Conservation (phyloP, 2,797 vertebrate genomes). For the Emydoidea blandingii region DNA sequence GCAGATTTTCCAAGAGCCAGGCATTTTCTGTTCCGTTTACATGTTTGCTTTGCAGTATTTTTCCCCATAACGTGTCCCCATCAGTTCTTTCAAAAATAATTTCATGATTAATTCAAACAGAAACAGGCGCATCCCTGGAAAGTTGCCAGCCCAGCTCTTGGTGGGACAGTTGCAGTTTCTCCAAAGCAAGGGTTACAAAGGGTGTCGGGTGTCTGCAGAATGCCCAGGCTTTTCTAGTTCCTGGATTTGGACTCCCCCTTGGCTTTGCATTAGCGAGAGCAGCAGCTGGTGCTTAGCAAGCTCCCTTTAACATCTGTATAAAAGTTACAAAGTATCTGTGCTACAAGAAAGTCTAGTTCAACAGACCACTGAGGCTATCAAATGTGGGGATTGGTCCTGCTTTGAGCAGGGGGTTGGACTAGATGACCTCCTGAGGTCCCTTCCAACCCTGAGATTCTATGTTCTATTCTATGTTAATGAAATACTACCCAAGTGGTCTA, state of each 20-base stretch:
- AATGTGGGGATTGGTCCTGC: no score
- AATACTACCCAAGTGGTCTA: background rate
- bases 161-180: background rate
- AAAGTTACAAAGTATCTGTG: background rate
- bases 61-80: fast-evolving
- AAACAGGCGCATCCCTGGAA: background rate
- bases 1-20: background rate
- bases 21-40: background rate
- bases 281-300: background rate
- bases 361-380: background rate
- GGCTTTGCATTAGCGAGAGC: background rate
- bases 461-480: background rate
- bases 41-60: background rate
- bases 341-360: no score
- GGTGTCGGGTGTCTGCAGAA: fast-evolving
- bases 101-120: fast-evolving
- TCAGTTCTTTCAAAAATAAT: background rate
- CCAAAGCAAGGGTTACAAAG: background rate
- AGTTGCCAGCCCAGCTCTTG: background rate
- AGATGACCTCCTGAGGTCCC: no score
- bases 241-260: background rate
- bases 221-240: background rate
- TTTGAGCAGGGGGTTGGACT: no score
- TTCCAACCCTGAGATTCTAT: no score
- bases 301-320: background rate